Evolutionary conservation across 2,888 invertebrate species (phyloP).

Genomic region (Cylindroiulus punctatus): DNA sequence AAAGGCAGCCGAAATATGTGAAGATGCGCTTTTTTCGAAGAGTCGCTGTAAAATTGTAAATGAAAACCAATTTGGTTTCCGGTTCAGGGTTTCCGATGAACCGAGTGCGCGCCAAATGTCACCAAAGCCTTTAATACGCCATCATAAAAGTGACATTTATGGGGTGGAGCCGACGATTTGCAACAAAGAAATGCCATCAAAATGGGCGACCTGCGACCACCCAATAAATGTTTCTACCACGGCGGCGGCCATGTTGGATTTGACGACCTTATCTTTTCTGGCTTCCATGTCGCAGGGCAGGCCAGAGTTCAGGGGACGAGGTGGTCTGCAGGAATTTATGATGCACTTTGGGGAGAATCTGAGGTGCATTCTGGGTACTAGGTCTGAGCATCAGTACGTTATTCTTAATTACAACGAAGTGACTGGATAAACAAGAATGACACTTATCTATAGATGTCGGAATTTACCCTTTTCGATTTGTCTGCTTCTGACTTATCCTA

Average conservation of each 20-base stretch:
- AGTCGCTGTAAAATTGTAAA: slow-evolving; percentile 13
- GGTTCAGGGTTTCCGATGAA: slow-evolving; percentile 44
- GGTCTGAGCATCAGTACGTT: too few species aligned
- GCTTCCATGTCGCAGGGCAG: background rate
- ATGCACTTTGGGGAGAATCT: too few species aligned
- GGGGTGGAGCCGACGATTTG: background rate
- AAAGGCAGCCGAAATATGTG: background rate
- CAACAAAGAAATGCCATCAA: slow-evolving; percentile 14
- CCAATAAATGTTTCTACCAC: background rate
- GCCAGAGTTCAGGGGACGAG: background rate
- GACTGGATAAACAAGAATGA: too few species aligned
- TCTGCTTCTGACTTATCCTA: too few species aligned
- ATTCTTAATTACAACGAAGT: too few species aligned
- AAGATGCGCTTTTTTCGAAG: background rate
- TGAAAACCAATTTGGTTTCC: slow-evolving; percentile 41
- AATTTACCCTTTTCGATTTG: too few species aligned
- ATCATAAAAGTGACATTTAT: slow-evolving; percentile 36
- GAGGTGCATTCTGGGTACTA: too few species aligned
- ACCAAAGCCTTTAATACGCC: slow-evolving; percentile 12
- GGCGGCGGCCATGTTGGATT: background rate
- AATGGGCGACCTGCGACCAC: background rate
- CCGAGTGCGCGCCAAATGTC: background rate
- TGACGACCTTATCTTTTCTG: background rate
- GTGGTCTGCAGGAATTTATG: too few species aligned
- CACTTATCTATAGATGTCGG: too few species aligned